Conservation (phyloP, 2,888 invertebrate species). For the Lasius platythorax region DNA sequence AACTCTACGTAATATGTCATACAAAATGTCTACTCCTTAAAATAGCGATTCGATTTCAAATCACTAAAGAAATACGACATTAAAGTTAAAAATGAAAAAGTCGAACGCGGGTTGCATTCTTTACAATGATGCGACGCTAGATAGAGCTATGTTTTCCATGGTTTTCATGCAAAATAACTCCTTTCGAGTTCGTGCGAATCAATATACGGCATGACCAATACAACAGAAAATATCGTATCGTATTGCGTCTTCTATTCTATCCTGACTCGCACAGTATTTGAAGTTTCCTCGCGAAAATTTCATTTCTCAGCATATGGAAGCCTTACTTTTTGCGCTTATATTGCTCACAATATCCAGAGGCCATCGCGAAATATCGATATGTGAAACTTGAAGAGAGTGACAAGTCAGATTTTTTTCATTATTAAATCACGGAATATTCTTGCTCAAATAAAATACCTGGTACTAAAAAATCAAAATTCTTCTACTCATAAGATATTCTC, state of each 20-base stretch:
- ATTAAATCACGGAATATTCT: neutral
- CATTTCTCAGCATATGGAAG: slow-evolving; percentile 49
- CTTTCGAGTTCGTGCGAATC: slow-evolving; percentile 9
- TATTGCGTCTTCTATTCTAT: slow-evolving; percentile 3
- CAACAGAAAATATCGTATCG: slow-evolving; percentile 23
- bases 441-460: neutral
- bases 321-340: slow-evolving; percentile 10
- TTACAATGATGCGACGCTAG: neutral
- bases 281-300: slow-evolving; percentile 55
- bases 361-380: slow-evolving; percentile 4
- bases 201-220: slow-evolving; percentile 11
- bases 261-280: neutral
- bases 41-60: neutral
- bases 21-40: neutral
- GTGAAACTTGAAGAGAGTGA: slow-evolving; percentile 12
- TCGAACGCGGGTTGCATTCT: neutral
- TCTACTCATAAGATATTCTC: neutral
- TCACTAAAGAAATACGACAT: neutral
- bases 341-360: neutral
- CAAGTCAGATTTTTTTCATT: slow-evolving; percentile 6
- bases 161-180: slow-evolving; percentile 3
- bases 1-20: neutral
- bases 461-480: neutral
- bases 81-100: neutral
- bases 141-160: neutral